phyloP scores from a whole-genome alignment of 2,113 vertebrate genomes.

The Anarhynchus alexandrinus region DNA sequence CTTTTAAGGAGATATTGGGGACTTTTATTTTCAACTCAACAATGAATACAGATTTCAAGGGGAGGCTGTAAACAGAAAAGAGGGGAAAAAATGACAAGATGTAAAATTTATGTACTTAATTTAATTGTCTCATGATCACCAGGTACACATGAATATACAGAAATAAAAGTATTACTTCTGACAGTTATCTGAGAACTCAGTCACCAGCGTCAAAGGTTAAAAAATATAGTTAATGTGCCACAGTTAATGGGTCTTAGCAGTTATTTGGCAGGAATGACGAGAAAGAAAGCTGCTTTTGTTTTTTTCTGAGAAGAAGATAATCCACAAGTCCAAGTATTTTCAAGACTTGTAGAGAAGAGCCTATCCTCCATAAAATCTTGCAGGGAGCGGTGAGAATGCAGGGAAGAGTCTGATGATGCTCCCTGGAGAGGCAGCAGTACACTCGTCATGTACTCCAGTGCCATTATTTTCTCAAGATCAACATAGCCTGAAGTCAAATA shows the following conservation, averaged over 20 bases:
- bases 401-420: not conserved
- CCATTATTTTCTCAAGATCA: not conserved
- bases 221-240: not conserved
- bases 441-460: not conserved
- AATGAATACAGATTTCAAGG: not conserved
- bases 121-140: not conserved
- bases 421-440: not conserved
- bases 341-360: not conserved
- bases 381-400: not conserved
- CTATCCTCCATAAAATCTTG: not conserved
- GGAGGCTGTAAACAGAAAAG: not conserved
- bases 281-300: not conserved
- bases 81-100: not conserved
- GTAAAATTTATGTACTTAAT: not conserved
- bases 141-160: rapidly evolving
- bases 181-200: not conserved
- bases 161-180: not conserved
- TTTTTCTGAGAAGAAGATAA: not conserved
- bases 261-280: not conserved
- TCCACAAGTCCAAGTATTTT: not conserved
- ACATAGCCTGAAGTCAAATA: not conserved
- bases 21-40: not conserved
- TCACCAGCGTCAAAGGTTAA: not conserved
- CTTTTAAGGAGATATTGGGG: not conserved
- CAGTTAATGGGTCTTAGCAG: not conserved